A percentile compares a stretch with the other conserved stretches of the same genome.
phyloP scores from a whole-genome alignment of 64 coral and sea anemone genomes.

The Pocillopora damicornis region DNA sequence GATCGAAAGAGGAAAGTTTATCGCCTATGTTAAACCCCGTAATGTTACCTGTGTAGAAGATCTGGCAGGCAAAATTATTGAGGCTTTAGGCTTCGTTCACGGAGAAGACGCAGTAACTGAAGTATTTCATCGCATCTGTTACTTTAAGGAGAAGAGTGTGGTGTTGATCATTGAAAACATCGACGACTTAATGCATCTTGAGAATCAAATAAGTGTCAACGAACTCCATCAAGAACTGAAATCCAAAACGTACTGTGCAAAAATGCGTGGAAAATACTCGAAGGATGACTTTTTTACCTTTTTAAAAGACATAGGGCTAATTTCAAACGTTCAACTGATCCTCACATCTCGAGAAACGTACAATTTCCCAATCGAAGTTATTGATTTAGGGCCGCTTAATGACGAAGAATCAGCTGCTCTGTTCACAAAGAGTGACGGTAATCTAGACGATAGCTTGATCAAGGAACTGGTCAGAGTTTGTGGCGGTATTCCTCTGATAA shows the following conservation, averaged over 20 bases:
- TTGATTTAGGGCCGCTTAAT: conserved; percentile 39
- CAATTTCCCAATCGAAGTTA: conserved; percentile 12
- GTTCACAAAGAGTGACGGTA: conserved; percentile 9
- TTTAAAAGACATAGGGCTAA: neutral
- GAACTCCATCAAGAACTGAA: neutral
- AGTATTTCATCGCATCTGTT: conserved; percentile 1
- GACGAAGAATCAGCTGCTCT: neutral
- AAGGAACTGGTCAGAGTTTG: conserved; percentile 33
- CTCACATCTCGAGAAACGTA: conserved; percentile 42
- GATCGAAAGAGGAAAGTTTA: conserved; percentile 7
- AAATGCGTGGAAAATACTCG: conserved; percentile 1
- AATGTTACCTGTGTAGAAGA: conserved; percentile 36
- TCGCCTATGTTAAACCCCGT: conserved; percentile 40
- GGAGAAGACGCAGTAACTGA: conserved; percentile 1
- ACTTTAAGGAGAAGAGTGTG: neutral
- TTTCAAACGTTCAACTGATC: conserved; percentile 11
- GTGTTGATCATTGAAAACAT: conserved; percentile 51
- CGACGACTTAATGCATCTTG: conserved; percentile 33
- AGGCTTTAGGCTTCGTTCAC: conserved; percentile 11
- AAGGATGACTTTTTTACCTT: conserved; percentile 1
- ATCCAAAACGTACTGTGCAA: neutral
- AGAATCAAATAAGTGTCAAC: neutral
- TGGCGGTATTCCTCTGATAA: conserved; percentile 40
- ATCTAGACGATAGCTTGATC: neutral
- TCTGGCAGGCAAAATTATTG: conserved; percentile 26